Conservation (phyloP, 1,140 invertebrate genomes). For the Cyclargus thomasi region DNA sequence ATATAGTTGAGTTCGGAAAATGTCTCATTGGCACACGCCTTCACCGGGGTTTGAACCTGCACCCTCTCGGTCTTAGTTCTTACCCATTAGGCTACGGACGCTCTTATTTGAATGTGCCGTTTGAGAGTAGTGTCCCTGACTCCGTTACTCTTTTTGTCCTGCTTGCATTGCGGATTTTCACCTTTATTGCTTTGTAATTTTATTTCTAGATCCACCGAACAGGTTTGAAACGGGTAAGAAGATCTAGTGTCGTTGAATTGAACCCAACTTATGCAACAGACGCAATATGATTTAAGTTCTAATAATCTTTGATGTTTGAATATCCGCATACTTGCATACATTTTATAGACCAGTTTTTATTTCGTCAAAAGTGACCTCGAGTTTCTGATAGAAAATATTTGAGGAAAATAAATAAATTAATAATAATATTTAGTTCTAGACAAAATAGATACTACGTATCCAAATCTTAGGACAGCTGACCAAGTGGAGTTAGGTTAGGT, state of each 20-base stretch:
- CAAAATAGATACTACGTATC: too few species aligned
- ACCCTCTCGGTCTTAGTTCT: too few species aligned
- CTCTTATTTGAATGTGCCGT: too few species aligned
- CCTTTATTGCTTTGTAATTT: constrained; percentile 39
- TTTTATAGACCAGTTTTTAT: background rate
- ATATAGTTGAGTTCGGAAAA: too few species aligned
- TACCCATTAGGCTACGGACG: too few species aligned
- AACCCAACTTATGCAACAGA: background rate
- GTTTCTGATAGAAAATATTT: background rate
- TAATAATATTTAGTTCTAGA: too few species aligned
- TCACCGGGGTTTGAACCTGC: too few species aligned
- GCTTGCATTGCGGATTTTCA: constrained; percentile 48
- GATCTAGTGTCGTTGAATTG: background rate
- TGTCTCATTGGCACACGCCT: too few species aligned
- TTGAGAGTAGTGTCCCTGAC: constrained; percentile 35
- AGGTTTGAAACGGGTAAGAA: constrained; percentile 17
- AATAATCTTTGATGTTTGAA: background rate
- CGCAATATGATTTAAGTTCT: background rate
- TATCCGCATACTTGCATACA: constrained; percentile 1
- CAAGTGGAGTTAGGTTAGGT: too few species aligned
- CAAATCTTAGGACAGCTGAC: too few species aligned
- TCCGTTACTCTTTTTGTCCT: constrained; percentile 61
- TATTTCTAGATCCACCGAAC: constrained; percentile 25
- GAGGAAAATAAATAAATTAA: too few species aligned
- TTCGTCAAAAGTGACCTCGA: background rate